Evolutionary conservation across 2,797 vertebrate genomes (phyloP).

Genomic region (Neostethus bicornis): DNA sequence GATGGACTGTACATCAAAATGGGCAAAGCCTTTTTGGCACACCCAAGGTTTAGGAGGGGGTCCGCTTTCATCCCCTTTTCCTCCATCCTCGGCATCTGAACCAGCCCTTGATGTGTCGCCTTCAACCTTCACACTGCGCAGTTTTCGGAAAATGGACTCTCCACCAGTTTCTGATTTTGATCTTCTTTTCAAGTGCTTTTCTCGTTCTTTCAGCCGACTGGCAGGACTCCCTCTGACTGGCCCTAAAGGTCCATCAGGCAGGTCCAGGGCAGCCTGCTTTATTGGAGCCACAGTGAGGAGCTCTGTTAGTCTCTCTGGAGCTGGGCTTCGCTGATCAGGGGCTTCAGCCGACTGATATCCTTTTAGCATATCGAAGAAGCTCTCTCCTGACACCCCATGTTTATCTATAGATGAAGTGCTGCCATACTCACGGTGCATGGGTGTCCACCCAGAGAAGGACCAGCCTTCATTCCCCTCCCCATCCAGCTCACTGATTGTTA

Average conservation of each 20-base stretch:
- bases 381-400: constrained; percentile 94
- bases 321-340: constrained; percentile 88
- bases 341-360: constrained; percentile 89
- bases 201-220: constrained; percentile 93
- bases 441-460: constrained; percentile 93
- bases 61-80: constrained; percentile 86
- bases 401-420: constrained; percentile 99
- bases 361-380: constrained; percentile 96
- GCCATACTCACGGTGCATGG: constrained; percentile 96
- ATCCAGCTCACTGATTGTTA: constrained; percentile 97
- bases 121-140: constrained; percentile 93
- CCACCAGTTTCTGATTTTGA: constrained; percentile 98
- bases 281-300: constrained; percentile 88
- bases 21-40: constrained; percentile 95
- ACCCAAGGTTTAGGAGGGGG: constrained; percentile 88
- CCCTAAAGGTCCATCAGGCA: constrained; percentile 88
- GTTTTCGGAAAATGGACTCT: constrained; percentile 97
- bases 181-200: constrained; percentile 96
- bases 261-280: constrained; percentile 92
- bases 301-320: constrained; percentile 88
- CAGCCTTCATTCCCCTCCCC: constrained; percentile 94
- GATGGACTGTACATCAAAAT: constrained; percentile 95
- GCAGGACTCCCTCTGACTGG: constrained; percentile 88
- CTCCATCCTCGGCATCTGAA: constrained; percentile 92
- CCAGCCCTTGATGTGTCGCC: constrained; percentile 87